Evolutionary conservation across 2,113 vertebrate genomes (phyloP).

Genomic region (Leucoraja erinaceus): DNA sequence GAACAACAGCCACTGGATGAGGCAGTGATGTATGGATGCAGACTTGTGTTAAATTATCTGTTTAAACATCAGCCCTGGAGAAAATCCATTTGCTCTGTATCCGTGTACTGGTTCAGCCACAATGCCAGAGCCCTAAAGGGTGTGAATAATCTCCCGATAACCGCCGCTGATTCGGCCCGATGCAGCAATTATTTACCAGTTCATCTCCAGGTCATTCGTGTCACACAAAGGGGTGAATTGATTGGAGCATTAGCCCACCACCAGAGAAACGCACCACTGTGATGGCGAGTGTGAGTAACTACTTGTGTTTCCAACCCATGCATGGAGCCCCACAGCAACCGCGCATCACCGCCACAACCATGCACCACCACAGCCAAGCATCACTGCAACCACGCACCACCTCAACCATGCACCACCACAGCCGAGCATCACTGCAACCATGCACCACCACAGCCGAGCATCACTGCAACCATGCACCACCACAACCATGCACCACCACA

Average conservation of each 20-base stretch:
- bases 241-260: constrained; percentile 25
- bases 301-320: constrained; percentile 25
- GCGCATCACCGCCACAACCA: not conserved
- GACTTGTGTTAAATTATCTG: constrained; percentile 23
- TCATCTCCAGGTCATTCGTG: constrained; percentile 27
- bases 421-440: too few relatives aligned
- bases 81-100: constrained; percentile 28
- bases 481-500: too few relatives aligned
- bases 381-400: too few relatives aligned
- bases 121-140: not conserved
- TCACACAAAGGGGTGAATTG: constrained; percentile 28
- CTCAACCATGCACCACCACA: too few relatives aligned
- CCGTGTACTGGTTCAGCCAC: not conserved
- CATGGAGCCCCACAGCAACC: not conserved
- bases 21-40: not conserved
- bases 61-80: not conserved
- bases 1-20: not conserved
- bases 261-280: constrained; percentile 5
- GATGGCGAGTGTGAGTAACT: constrained; percentile 27
- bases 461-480: too few relatives aligned
- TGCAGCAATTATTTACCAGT: constrained; percentile 10
- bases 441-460: too few relatives aligned
- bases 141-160: not conserved
- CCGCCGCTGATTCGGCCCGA: not conserved
- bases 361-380: too few relatives aligned